Percentiles rank a stretch among this genome's conserved stretches.
These are phyloP conservation scores for Sycophila texana DNA, from an alignment of 2,888 invertebrate species.

Conservation along the genomic window DNA sequence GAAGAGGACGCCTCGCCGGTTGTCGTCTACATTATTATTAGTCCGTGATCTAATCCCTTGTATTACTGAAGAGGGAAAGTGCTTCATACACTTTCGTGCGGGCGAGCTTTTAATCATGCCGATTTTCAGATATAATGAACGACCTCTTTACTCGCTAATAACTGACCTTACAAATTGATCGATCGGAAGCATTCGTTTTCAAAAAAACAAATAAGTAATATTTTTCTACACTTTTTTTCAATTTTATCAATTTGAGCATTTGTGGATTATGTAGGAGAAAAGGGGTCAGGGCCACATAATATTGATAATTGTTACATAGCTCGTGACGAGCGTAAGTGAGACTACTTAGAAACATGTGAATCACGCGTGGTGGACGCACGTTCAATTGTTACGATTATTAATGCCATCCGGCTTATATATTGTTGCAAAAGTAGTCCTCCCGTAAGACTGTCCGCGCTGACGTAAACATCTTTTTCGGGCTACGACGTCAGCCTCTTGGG, in stretches of 20 bases:
- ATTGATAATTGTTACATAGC: conserved; percentile 24
- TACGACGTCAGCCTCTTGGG: conserved; percentile 21
- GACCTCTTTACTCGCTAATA: too few species aligned
- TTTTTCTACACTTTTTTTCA: too few species aligned
- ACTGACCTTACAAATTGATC: too few species aligned
- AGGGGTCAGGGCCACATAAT: conserved; percentile 41
- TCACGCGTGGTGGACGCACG: conserved; percentile 7
- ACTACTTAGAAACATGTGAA: conserved; percentile 22
- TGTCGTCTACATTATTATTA: conserved; percentile 24
- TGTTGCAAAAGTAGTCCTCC: conserved; percentile 33
- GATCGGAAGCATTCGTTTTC: too few species aligned
- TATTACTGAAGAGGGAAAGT: not conserved
- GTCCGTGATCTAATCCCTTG: conserved; percentile 9
- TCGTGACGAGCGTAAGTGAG: not conserved
- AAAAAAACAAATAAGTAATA: too few species aligned
- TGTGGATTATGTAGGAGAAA: not conserved
- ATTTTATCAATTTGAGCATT: not conserved
- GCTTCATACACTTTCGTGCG: too few species aligned
- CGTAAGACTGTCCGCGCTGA: conserved; percentile 10
- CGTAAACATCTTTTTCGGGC: conserved; percentile 48
- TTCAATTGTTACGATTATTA: conserved; percentile 47
- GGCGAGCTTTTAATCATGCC: too few species aligned
- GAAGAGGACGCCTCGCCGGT: not conserved
- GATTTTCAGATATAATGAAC: too few species aligned
- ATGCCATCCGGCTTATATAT: conserved; percentile 37